Evolutionary conservation across 1,140 invertebrate species (phyloP), one percentile per base, ranked within the genome.

Genomic region (Calliopsis andreniformis): DNA sequence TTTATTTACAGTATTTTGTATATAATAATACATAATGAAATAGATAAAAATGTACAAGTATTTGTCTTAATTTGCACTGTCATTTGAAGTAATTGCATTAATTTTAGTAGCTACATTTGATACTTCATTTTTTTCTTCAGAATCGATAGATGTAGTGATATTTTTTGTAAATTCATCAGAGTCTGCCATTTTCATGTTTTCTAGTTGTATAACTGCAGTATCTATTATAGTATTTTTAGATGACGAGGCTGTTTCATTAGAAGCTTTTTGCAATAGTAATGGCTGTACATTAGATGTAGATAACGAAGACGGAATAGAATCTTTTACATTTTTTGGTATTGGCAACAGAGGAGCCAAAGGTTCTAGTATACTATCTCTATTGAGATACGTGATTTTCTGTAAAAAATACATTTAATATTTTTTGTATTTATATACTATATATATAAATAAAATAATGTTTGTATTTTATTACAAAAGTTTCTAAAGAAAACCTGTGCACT

Each of bases 281-380:
- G 70, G 30, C 30, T 76, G 82, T 49, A 79, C 18, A 16, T 56
- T 79, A 23, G 72, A 39, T 12, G 58, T 32, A 32, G 30, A 28
- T 49, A 82, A 42, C 25, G 86, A 76, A 8, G 87, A 77, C 39
- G 87, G 10, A 35, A 83, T 83, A 67, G 85, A 58, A 47, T 91
- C 88, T 77, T 88, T 87, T 23, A 78, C 25, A 28, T 87, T 84
- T 47, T 81, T 91, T 87, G 93, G 93, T 47, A 92, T 86, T 5
- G 94, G 94, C 51, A 95, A 86, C 42, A 95, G 84, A 84, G 93
- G 89, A 68, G 92, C 91, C 14, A 95, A 84, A 0, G 94, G 93
- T 42, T 94, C 93, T 42, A 94, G 77, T 67, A 95, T 94, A 45
- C 86, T 82, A 10, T 90, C 81, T 73, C 92, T 89, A 82, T 94